Conservation (phyloP, 2,113 vertebrate species). For the Calonectris borealis region DNA sequence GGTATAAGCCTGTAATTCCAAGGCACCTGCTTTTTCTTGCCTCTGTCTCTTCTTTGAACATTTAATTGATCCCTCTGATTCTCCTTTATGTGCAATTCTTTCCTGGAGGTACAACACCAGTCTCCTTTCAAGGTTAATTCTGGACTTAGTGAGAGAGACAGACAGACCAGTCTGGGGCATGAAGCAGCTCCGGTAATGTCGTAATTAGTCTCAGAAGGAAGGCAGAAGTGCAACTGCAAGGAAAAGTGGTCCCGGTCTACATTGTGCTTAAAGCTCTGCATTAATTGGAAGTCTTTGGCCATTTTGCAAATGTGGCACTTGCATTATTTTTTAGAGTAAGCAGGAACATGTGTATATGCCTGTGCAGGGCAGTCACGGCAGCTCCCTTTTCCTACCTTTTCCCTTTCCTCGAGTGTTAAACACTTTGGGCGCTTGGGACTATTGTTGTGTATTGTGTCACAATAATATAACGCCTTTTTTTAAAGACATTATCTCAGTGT, state of each 20-base stretch:
- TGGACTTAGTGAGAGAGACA: background rate
- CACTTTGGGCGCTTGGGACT: background rate
- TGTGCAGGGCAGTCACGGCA: background rate
- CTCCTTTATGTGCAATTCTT: background rate
- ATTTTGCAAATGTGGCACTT: background rate
- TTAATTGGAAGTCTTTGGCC: background rate
- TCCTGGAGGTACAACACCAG: rapidly evolving
- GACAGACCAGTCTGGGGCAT: background rate
- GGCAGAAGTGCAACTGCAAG: background rate
- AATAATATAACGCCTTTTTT: rapidly evolving
- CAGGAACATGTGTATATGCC: background rate
- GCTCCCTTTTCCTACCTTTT: background rate
- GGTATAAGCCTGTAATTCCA: background rate
- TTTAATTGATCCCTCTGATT: background rate
- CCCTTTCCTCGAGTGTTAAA: background rate
- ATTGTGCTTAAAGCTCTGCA: background rate
- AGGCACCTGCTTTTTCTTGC: background rate
- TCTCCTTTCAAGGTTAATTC: background rate
- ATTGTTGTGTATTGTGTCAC: background rate
- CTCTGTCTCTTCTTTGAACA: background rate
- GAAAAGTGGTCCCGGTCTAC: background rate
- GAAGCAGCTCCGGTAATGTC: background rate
- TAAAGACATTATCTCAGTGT: background rate
- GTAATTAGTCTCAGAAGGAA: background rate
- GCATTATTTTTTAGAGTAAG: background rate